A percentile compares a stretch with the other conserved stretches of the same genome.
These are phyloP conservation scores for Streblospio benedicti DNA, from an alignment of 1,140 invertebrate species.

Conservation along the genomic window DNA sequence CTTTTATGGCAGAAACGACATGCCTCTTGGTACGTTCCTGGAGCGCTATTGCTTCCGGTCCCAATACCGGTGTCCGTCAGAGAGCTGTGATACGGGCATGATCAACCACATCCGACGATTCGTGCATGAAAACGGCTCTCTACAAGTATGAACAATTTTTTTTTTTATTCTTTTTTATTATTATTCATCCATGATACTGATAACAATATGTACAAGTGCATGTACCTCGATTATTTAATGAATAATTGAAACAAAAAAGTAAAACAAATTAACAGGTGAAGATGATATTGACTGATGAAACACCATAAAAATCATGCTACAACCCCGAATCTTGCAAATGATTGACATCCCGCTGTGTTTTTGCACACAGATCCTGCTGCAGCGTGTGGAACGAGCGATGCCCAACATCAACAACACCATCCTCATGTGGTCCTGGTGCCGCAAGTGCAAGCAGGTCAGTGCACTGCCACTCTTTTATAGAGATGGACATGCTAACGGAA, in stretches of 20 bases:
- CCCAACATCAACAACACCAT: slow-evolving; percentile 49
- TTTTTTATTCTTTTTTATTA: no score
- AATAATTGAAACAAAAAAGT: no score
- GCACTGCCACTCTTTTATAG: no score
- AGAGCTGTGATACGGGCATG: slow-evolving; percentile 72
- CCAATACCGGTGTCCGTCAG: slow-evolving; percentile 72
- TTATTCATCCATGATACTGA: no score
- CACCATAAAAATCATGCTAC: no score
- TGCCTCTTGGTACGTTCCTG: slow-evolving; percentile 85
- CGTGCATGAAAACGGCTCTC: slow-evolving; percentile 59
- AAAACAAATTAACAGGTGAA: no score
- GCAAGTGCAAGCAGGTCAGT: slow-evolving; percentile 60
- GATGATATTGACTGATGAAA: no score
- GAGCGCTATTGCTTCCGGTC: slow-evolving; percentile 78
- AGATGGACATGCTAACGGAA: not conserved
- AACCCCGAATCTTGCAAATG: no score
- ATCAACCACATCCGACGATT: slow-evolving; percentile 78
- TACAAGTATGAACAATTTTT: slow-evolving; percentile 26
- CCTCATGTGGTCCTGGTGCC: slow-evolving; percentile 82
- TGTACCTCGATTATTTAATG: no score
- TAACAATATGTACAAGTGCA: no score
- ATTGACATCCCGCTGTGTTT: no score
- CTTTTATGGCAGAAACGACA: slow-evolving; percentile 88
- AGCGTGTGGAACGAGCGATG: slow-evolving; percentile 47
- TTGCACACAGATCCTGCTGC: slow-evolving; percentile 63